These are phyloP conservation scores for Tylochromis polylepis DNA, from an alignment of 2,113 vertebrate genomes.

Conservation along the genomic window DNA sequence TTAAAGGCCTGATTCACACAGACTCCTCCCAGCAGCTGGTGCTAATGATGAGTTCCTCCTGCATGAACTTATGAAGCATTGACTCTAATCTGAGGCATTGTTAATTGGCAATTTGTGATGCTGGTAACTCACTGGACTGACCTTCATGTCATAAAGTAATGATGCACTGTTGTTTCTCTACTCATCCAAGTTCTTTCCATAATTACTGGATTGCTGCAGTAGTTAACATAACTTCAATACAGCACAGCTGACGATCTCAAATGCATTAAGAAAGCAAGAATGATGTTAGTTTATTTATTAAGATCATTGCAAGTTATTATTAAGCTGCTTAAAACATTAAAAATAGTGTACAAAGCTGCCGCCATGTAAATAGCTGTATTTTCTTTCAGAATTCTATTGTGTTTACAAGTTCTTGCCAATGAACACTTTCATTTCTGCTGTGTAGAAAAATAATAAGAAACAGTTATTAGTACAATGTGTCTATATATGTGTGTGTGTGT, in stretches of 20 bases:
- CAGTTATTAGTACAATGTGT: background rate
- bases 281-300: background rate
- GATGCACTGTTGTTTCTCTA: background rate
- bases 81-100: background rate
- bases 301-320: fast-evolving
- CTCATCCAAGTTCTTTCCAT: background rate
- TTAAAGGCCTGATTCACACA: background rate
- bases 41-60: background rate
- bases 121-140: background rate
- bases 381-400: background rate
- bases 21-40: background rate
- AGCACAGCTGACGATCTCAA: background rate
- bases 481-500: background rate
- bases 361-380: background rate
- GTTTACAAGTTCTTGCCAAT: background rate
- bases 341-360: fast-evolving
- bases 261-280: background rate
- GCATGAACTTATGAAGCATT: background rate
- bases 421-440: background rate
- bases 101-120: background rate
- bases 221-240: background rate
- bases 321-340: background rate
- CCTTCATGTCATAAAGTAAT: background rate
- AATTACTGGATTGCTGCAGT: background rate
- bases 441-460: background rate